phyloP scores from a whole-genome alignment of 2,797 vertebrate genomes.

The Acrocephalus scirpaceus region DNA sequence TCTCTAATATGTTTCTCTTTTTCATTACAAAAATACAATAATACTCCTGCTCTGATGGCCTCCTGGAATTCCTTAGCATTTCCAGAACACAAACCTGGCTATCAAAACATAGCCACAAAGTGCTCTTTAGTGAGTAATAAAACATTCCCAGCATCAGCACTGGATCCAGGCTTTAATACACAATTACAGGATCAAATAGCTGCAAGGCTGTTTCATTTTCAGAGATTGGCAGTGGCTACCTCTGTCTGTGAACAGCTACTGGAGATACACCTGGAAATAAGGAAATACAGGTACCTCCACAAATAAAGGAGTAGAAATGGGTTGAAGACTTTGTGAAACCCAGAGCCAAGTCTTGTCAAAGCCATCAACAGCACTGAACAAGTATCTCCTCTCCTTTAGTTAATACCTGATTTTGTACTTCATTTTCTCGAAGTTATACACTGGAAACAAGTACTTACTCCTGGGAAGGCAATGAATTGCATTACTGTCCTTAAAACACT shows the following conservation, averaged over 20 bases:
- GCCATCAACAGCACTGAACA: neutral
- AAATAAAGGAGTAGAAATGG: neutral
- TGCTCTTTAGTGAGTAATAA: slow-evolving; percentile 50
- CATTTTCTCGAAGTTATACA: neutral
- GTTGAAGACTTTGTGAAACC: neutral
- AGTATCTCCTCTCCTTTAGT: neutral
- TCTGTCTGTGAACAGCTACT: neutral
- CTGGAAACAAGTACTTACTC: neutral
- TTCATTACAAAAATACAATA: neutral
- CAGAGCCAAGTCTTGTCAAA: neutral
- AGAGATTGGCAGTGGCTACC: neutral
- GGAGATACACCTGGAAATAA: neutral
- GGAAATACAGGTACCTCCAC: neutral
- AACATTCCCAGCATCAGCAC: slow-evolving; percentile 15
- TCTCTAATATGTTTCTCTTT: neutral
- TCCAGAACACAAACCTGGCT: slow-evolving; percentile 55
- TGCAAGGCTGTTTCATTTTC: neutral
- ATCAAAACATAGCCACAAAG: slow-evolving; percentile 59
- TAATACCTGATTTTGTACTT: neutral
- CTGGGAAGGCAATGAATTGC: neutral
- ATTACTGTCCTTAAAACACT: neutral
- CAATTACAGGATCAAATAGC: slow-evolving; percentile 9
- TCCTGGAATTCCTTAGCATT: slow-evolving; percentile 18
- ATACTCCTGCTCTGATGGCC: neutral
- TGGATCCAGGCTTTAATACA: slow-evolving; percentile 16